These are phyloP conservation scores for Erynnis tages DNA, from an alignment of 2,888 invertebrate genomes.

Conservation along the genomic window DNA sequence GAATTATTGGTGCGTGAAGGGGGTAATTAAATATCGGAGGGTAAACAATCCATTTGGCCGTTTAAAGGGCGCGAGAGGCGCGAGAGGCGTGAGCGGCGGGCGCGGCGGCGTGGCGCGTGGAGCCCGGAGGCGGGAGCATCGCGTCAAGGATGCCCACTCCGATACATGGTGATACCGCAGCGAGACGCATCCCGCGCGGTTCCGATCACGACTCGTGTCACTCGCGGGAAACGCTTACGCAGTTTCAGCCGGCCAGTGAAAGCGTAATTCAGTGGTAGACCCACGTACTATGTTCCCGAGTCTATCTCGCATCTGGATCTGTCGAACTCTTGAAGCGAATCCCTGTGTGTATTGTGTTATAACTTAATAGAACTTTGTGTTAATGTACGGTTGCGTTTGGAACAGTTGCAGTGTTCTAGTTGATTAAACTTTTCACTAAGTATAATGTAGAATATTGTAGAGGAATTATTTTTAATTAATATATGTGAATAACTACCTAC, in stretches of 20 bases:
- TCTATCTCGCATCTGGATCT: slow-evolving; percentile 15
- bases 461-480: too few relatives aligned
- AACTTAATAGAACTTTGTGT: slow-evolving; percentile 4
- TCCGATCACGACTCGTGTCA: slow-evolving; percentile 21
- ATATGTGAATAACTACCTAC: too few relatives aligned
- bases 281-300: slow-evolving; percentile 24
- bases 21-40: slow-evolving; percentile 27
- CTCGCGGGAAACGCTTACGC: slow-evolving; percentile 27
- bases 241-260: slow-evolving; percentile 30
- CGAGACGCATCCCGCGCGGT: slow-evolving; percentile 58
- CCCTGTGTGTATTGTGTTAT: slow-evolving; percentile 11
- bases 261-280: slow-evolving; percentile 12
- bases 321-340: slow-evolving; percentile 7
- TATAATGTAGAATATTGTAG: slow-evolving; percentile 5
- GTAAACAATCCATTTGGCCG: slow-evolving; percentile 34
- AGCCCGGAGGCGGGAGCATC: slow-evolving; percentile 55
- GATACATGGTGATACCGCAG: slow-evolving; percentile 54
- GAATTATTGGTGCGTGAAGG: background rate
- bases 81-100: slow-evolving; percentile 46
- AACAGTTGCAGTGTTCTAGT: background rate
- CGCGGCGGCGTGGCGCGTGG: slow-evolving; percentile 37
- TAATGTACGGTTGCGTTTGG: background rate
- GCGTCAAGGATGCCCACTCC: slow-evolving; percentile 57
- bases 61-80: slow-evolving; percentile 54
- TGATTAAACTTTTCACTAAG: slow-evolving; percentile 3